phyloP scores from a whole-genome alignment of 2,797 vertebrate species.

The Rhabdophis nuchalis region DNA sequence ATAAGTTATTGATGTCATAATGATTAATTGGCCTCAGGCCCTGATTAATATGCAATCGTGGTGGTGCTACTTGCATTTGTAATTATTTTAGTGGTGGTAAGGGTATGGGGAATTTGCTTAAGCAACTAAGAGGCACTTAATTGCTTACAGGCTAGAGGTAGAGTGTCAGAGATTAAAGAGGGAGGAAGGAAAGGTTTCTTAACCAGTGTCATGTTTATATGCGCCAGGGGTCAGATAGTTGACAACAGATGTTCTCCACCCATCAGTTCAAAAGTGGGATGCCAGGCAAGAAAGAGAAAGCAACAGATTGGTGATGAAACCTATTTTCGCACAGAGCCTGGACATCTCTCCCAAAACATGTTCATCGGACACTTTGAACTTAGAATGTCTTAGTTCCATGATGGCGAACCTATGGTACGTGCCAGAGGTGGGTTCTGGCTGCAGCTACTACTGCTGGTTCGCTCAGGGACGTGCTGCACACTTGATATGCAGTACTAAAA shows the following conservation, averaged over 20 bases:
- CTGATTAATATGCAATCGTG: constrained; percentile 94
- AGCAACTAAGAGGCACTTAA: constrained; percentile 82
- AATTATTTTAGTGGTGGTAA: constrained; percentile 81
- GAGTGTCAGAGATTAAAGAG: constrained; percentile 53
- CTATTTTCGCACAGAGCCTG: neutral
- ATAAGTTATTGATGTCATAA: constrained; percentile 94
- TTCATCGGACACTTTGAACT: neutral
- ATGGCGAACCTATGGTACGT: too few relatives aligned
- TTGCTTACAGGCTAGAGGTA: constrained; percentile 67
- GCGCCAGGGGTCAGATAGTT: neutral
- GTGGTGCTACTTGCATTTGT: constrained; percentile 86
- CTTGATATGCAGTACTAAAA: too few relatives aligned
- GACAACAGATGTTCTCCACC: neutral
- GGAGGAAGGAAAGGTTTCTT: constrained; percentile 41
- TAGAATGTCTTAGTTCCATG: neutral
- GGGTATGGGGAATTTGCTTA: constrained; percentile 74
- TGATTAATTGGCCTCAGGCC: constrained; percentile 92
- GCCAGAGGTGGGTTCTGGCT: too few relatives aligned
- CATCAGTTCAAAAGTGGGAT: neutral
- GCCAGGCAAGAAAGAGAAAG: neutral
- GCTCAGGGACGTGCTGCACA: too few relatives aligned
- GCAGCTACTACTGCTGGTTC: too few relatives aligned
- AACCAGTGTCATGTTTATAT: constrained; percentile 18
- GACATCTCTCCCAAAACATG: neutral
- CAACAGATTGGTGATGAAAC: neutral